phyloP scores from a whole-genome alignment of 2,113 vertebrate genomes.

The Pyrgilauda ruficollis region DNA sequence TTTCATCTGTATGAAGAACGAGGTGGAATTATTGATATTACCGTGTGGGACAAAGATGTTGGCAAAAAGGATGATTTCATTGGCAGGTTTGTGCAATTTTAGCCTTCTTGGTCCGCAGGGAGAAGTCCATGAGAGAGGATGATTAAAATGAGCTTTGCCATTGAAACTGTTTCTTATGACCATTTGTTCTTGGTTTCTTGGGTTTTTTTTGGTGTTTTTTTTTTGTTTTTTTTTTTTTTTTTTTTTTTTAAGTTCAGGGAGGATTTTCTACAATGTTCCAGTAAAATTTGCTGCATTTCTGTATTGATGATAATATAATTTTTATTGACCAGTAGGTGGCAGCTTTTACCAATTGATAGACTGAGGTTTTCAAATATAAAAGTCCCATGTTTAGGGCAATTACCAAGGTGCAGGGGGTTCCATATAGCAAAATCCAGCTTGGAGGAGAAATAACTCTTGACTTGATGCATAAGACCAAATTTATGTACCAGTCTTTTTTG shows the following conservation, averaged over 20 bases:
- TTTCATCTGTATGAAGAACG: slow-evolving; percentile 95
- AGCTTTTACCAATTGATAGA: slow-evolving; percentile 68
- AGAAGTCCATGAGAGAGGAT: not conserved
- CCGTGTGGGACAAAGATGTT: slow-evolving; percentile 95
- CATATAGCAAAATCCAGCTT: not conserved
- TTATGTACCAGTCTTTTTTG: not conserved
- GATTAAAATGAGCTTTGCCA: not conserved
- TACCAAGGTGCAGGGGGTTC: slow-evolving; percentile 1
- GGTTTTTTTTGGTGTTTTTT: no score
- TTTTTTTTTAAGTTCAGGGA: not conserved
- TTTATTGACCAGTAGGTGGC: slow-evolving; percentile 73
- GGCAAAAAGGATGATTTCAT: slow-evolving; percentile 97
- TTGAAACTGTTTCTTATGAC: not conserved
- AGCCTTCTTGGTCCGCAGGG: not conserved
- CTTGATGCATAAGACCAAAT: not conserved
- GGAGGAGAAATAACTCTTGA: not conserved
- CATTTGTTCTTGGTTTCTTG: not conserved
- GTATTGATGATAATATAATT: not conserved
- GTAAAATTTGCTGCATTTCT: not conserved
- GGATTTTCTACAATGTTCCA: not conserved
- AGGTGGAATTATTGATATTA: slow-evolving; percentile 92
- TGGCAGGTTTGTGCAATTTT: slow-evolving; percentile 83
- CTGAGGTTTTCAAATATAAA: not conserved
- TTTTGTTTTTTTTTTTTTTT: no score
- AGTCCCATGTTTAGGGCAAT: not conserved